Evolutionary conservation across 2,888 invertebrate genomes (phyloP).

Genomic region (Alloscopus bannaensis): DNA sequence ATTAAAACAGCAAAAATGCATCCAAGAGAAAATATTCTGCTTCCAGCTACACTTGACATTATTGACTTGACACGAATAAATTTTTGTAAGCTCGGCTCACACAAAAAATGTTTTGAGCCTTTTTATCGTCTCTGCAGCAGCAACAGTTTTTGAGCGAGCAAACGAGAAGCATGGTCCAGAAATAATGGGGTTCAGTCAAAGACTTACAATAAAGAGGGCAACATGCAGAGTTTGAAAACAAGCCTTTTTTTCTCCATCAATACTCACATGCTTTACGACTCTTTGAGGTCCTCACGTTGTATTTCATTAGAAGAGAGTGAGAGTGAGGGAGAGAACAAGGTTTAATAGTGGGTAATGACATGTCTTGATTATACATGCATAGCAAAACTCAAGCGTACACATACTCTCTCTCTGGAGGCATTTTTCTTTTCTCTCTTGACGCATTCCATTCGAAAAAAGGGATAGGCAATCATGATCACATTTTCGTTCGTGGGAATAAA

Average conservation of each 20-base stretch:
- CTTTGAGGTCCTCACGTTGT: background rate
- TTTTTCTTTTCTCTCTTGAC: background rate
- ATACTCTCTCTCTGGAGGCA: too few relatives aligned
- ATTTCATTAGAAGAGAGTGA: slow-evolving; percentile 8
- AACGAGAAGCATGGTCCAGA: background rate
- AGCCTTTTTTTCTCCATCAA: background rate
- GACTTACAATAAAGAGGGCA: slow-evolving; percentile 44
- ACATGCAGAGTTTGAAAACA: slow-evolving; percentile 49
- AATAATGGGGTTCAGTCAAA: slow-evolving; percentile 32
- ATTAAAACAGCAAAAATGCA: too few relatives aligned
- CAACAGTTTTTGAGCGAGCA: too few relatives aligned
- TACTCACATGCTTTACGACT: background rate
- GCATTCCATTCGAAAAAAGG: background rate
- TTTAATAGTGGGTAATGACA: slow-evolving; percentile 50
- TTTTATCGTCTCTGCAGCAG: too few relatives aligned
- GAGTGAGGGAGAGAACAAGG: too few relatives aligned
- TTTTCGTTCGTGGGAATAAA: slow-evolving; percentile 7
- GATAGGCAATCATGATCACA: background rate
- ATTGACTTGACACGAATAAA: slow-evolving; percentile 36
- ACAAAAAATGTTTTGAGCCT: too few relatives aligned
- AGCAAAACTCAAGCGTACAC: slow-evolving; percentile 6
- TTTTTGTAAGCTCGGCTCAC: too few relatives aligned
- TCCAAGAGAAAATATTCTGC: too few relatives aligned
- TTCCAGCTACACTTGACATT: slow-evolving; percentile 25
- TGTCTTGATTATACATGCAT: slow-evolving; percentile 54